Evolutionary conservation across 1,140 invertebrate genomes (phyloP), one percentile per base, ranked within the genome.

Genomic region (Drosophila grimshawi): DNA sequence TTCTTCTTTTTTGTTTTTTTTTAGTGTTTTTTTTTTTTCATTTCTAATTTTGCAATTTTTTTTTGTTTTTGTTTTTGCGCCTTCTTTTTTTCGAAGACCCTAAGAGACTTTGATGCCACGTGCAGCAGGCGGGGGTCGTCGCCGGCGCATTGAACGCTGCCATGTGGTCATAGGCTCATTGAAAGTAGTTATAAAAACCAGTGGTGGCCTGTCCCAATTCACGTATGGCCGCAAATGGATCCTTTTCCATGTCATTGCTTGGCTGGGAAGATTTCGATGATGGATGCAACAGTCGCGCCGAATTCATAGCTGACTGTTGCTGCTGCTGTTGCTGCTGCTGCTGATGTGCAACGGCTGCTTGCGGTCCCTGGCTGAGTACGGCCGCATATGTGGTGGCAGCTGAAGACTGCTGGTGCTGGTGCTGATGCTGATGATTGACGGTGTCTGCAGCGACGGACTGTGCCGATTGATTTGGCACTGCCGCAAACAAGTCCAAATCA

Each of bases 301-400:
- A 53, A 37, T 59, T 63, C 57, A 63, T 64, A 27, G 71, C 56
- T 8, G 59, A 19, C 19, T 19, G 19, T 19, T 75, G 79, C 51
- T 73, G 64, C 29, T 75, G 81, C 8, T 76, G 74, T 10, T 56
- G 78, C n/a, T 43, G 48, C 10, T 62, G 60, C 60, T 62, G 67
- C 11, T 75, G 65, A 29, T 78, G 70, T 33, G 48, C 11, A 11
- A 62, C 48, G 30, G 64, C 52, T 30, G 81, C 81, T 69, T 80
- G 86, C 6, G 80, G 90, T 27, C 92, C 93, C 65, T 93, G 92
- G 57, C 93, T 92, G 11, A 93, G 76, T 35, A 93, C 93, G 45
- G 93, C 93, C 4, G 93, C 93, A 73, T 93, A 93, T 0, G 93
- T 93, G 30, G 93, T 92, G 30, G 93, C 92, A 30, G 78, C 77